A percentile compares a stretch with the other conserved stretches of the same genome.
Evolutionary conservation across 2,888 invertebrate genomes (phyloP).

Genomic region (Nasonovia ribisnigri): DNA sequence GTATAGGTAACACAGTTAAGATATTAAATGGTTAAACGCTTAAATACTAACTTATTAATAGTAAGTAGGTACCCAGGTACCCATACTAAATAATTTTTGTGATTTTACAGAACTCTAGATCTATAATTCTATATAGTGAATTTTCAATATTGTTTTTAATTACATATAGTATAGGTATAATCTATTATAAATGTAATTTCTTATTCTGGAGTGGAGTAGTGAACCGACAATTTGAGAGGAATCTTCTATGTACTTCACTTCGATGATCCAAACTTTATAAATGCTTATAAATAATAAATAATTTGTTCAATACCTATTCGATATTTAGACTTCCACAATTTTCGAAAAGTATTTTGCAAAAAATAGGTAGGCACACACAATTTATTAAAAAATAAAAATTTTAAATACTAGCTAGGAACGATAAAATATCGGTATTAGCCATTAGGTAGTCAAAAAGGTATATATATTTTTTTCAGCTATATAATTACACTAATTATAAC

Average conservation of each 20-base stretch:
- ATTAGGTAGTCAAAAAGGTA: too few relatives aligned
- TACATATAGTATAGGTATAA: not conserved
- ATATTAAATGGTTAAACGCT: not conserved
- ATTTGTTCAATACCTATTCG: not conserved
- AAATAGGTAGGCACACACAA: not conserved
- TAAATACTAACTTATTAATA: not conserved
- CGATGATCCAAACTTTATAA: not conserved
- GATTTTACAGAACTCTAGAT: not conserved
- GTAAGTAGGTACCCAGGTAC: too few relatives aligned
- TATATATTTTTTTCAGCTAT: too few relatives aligned
- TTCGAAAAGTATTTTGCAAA: not conserved
- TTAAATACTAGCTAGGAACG: not conserved
- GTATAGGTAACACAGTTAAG: not conserved
- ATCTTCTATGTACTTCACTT: not conserved
- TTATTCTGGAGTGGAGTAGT: not conserved
- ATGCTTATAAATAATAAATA: not conserved
- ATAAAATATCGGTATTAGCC: too few relatives aligned
- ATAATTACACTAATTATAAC: too few relatives aligned
- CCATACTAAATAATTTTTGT: not conserved
- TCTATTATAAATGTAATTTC: not conserved
- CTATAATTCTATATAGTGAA: not conserved
- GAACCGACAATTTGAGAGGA: not conserved
- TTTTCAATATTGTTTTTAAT: not conserved
- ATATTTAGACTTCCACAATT: not conserved
- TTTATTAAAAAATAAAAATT: not conserved